phyloP scores from a whole-genome alignment of 2,888 invertebrate genomes.

The Subacronicta megacephala region DNA sequence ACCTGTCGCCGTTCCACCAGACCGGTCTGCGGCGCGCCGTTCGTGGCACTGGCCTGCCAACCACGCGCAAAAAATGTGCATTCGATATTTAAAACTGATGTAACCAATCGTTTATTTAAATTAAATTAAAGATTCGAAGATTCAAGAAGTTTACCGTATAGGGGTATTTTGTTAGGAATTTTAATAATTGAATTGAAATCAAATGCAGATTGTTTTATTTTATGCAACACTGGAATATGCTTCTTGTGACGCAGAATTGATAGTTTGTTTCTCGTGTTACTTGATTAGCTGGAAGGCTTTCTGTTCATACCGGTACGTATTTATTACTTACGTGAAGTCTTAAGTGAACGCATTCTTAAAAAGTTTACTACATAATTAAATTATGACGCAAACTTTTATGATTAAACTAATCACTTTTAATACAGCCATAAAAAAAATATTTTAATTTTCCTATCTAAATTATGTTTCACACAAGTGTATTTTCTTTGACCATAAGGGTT shows the following conservation, averaged over 20 bases:
- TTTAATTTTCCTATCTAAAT: constrained; percentile 3
- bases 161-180: constrained; percentile 1
- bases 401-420: too few relatives aligned
- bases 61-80: constrained; percentile 65
- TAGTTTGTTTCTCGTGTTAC: constrained; percentile 1
- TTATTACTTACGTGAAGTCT: not conserved
- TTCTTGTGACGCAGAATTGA: not conserved
- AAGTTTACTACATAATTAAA: not conserved
- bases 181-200: constrained; percentile 8
- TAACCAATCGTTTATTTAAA: constrained; percentile 52
- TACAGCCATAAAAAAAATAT: too few relatives aligned
- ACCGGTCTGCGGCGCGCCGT: constrained; percentile 68
- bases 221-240: constrained; percentile 13
- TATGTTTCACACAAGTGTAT: not conserved
- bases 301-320: not conserved
- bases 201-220: constrained; percentile 19
- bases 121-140: constrained; percentile 36
- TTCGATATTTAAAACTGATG: constrained; percentile 64
- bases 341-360: not conserved
- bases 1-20: constrained; percentile 73
- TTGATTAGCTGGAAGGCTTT: not conserved
- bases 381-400: too few relatives aligned
- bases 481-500: constrained; percentile 17
- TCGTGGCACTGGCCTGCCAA: constrained; percentile 59
- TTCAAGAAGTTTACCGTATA: constrained; percentile 5